A percentile compares a stretch with the other conserved stretches of the same genome.
phyloP scores from a whole-genome alignment of 92 coral and sea anemone genomes.

The Epizoanthus ramosus region DNA sequence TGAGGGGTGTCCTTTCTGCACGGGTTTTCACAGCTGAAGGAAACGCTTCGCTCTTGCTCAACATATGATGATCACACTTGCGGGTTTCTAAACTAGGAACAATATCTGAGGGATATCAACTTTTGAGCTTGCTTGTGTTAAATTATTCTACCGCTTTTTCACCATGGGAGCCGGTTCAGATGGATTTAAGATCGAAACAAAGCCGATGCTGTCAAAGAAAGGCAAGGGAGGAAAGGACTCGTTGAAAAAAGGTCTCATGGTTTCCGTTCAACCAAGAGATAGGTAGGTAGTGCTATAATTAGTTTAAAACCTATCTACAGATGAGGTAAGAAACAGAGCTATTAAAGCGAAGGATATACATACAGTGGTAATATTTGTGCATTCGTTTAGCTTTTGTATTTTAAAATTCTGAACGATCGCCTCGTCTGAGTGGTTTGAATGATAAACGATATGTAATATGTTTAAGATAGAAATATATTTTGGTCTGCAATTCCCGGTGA shows the following conservation, averaged over 20 bases:
- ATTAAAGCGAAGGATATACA: too few species aligned
- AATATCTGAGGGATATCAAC: neutral
- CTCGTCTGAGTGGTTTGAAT: neutral
- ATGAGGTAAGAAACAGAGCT: too few species aligned
- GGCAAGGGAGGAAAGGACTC: conserved; percentile 41
- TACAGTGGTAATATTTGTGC: too few species aligned
- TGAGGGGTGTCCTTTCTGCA: conserved; percentile 3
- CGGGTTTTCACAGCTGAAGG: neutral
- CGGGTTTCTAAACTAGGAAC: neutral
- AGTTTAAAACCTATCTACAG: too few species aligned
- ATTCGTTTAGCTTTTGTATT: neutral
- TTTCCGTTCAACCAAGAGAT: conserved; percentile 76
- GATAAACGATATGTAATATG: neutral
- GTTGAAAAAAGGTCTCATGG: conserved; percentile 69
- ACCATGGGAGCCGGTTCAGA: conserved; percentile 87
- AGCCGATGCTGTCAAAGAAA: conserved; percentile 65
- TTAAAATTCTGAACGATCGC: neutral
- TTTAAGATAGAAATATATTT: neutral
- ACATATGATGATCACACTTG: neutral
- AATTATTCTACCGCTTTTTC: neutral
- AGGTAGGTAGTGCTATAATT: conserved; percentile 62
- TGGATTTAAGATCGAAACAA: conserved; percentile 68
- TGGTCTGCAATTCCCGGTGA: too few species aligned
- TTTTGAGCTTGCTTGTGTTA: neutral
- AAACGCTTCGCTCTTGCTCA: neutral